Percentiles rank a stretch among this genome's conserved stretches.
Evolutionary conservation across 1,140 invertebrate genomes (phyloP).

Genomic region (Pinna nobilis): DNA sequence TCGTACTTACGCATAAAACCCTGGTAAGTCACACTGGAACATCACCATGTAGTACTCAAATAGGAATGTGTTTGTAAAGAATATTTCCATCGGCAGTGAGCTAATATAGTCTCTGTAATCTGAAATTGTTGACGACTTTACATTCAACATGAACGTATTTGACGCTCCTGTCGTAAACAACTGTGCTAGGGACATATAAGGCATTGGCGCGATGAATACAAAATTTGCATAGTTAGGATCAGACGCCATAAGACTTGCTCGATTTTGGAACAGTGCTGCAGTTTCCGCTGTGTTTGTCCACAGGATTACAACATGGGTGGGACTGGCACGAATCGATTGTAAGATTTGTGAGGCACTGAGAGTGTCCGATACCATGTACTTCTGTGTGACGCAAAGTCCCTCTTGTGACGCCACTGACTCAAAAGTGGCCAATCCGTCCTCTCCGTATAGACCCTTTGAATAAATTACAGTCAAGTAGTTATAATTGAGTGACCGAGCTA

Average conservation of each 20-base stretch:
- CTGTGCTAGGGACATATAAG: conserved; percentile 39
- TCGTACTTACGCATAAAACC: conserved; percentile 49
- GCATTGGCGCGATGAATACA: conserved; percentile 57
- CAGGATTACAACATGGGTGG: conserved; percentile 52
- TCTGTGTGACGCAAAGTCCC: conserved; percentile 58
- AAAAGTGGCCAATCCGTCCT: conserved; percentile 49
- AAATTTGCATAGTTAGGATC: conserved; percentile 25
- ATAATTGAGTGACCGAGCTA: conserved; percentile 56
- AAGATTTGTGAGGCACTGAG: conserved; percentile 37
- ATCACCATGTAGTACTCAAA: conserved; percentile 63
- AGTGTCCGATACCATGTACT: conserved; percentile 32
- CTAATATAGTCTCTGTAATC: conserved; percentile 47
- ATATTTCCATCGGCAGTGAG: neutral
- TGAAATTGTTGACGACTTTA: conserved; percentile 40
- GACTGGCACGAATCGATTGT: conserved; percentile 4
- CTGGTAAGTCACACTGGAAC: conserved; percentile 63
- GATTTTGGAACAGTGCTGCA: conserved; percentile 35
- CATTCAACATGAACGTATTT: conserved; percentile 55
- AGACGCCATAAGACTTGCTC: conserved; percentile 12
- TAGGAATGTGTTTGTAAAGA: conserved; percentile 49
- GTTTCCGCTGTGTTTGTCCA: conserved; percentile 46
- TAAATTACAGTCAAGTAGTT: conserved; percentile 56
- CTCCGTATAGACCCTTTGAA: conserved; percentile 51
- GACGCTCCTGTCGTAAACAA: conserved; percentile 41
- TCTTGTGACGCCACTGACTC: conserved; percentile 47